Conservation (phyloP, 2,888 invertebrate genomes). For the Hemicrepidius hirtus region DNA sequence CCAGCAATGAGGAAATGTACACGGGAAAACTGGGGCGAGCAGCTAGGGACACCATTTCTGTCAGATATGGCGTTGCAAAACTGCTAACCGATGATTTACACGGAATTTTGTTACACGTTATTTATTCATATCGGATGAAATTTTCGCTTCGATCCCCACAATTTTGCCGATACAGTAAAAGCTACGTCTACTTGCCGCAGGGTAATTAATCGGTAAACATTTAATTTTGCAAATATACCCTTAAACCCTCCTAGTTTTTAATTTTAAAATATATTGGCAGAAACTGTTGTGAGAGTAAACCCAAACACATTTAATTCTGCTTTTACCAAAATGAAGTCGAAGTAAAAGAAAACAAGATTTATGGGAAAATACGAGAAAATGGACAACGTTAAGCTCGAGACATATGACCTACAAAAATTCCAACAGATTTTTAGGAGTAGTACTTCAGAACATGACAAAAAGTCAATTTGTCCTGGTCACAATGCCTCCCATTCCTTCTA, state of each 20-base stretch:
- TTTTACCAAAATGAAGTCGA: conserved; percentile 16
- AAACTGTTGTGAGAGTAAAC: background rate
- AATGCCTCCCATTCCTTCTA: background rate
- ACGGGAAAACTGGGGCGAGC: conserved; percentile 23
- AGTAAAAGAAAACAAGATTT: conserved; percentile 30
- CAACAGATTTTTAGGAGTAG: background rate
- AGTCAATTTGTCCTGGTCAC: background rate
- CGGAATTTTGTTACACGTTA: conserved; percentile 18
- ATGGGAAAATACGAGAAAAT: conserved; percentile 22
- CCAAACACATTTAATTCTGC: background rate
- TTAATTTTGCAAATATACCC: conserved; percentile 4
- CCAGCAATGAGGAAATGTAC: conserved; percentile 32
- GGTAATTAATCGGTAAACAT: conserved; percentile 21
- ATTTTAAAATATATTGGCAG: background rate
- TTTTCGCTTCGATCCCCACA: conserved; percentile 10
- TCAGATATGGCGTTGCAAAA: conserved; percentile 25
- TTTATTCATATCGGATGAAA: conserved; percentile 28
- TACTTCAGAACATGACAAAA: conserved; percentile 1
- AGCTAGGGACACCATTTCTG: conserved; percentile 23
- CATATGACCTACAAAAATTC: conserved; percentile 23
- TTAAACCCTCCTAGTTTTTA: background rate
- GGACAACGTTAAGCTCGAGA: conserved; percentile 12
- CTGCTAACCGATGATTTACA: conserved; percentile 30
- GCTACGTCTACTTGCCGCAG: background rate
- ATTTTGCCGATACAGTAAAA: conserved; percentile 1